Conservation (phyloP, 2,113 vertebrate species). For the Nycticebus coucang region DNA sequence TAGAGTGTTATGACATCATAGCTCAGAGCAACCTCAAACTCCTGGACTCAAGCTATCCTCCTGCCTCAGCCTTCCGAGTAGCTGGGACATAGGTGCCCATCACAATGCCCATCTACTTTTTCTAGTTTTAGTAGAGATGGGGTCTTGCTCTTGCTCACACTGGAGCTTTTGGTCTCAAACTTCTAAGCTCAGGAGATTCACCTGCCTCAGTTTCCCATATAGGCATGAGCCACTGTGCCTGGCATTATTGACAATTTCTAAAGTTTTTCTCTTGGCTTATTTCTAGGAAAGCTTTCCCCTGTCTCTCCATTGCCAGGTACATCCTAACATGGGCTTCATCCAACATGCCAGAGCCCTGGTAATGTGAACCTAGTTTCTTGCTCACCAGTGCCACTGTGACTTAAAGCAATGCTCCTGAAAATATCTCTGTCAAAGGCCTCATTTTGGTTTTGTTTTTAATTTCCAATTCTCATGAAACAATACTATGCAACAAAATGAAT, state of each 20-base stretch:
- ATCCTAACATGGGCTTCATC: neutral
- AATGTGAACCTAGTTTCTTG: neutral
- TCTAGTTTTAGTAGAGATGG: too few species aligned
- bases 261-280: neutral
- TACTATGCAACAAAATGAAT: neutral
- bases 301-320: neutral
- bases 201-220: too few species aligned
- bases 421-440: neutral
- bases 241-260: neutral
- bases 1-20: too few species aligned
- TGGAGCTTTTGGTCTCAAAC: too few species aligned
- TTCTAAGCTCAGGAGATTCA: too few species aligned
- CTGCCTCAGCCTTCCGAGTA: too few species aligned
- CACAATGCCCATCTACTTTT: too few species aligned
- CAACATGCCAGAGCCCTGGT: neutral
- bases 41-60: too few species aligned
- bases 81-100: too few species aligned
- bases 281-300: neutral
- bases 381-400: neutral
- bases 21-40: too few species aligned
- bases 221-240: too few species aligned
- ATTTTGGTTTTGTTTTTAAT: slow-evolving; percentile 17
- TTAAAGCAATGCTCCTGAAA: neutral
- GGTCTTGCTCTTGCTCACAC: too few species aligned
- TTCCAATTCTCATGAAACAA: neutral